Conservation (phyloP, 2,888 invertebrate genomes). For the Gastracanthus pulcherrimus region DNA sequence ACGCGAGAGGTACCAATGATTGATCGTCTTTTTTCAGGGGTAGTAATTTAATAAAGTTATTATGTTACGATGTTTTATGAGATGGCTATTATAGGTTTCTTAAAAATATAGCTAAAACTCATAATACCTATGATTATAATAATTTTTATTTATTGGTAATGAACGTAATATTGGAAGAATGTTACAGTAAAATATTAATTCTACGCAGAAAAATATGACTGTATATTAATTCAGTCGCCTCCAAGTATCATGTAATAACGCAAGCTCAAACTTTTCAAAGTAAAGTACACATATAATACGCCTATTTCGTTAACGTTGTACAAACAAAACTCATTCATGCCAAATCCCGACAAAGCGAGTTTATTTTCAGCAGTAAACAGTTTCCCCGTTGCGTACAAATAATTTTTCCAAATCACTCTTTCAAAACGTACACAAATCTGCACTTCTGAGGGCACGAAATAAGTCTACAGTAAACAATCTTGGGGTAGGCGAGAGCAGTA, state of each 20-base stretch:
- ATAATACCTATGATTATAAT: no score
- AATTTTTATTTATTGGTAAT: no score
- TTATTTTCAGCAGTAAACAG: background rate
- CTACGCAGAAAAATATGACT: background rate
- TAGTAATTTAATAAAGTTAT: no score
- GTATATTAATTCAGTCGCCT: background rate
- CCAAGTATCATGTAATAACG: background rate
- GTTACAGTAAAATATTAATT: no score
- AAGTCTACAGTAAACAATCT: background rate
- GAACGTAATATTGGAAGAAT: no score
- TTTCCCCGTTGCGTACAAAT: background rate
- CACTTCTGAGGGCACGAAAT: background rate
- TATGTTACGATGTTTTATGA: no score
- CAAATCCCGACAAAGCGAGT: background rate
- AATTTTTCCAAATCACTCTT: background rate
- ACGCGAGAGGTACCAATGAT: no score
- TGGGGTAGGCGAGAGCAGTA: background rate
- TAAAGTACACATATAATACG: background rate
- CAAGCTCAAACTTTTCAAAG: background rate
- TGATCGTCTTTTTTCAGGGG: no score
- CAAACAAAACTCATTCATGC: background rate
- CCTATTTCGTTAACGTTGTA: background rate
- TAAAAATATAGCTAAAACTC: no score
- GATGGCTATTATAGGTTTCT: no score
- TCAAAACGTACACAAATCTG: background rate